Evolutionary conservation across 2,888 invertebrate species (phyloP), one percentile per base, ranked within the genome.

Genomic region (Lissonota sp.): DNA sequence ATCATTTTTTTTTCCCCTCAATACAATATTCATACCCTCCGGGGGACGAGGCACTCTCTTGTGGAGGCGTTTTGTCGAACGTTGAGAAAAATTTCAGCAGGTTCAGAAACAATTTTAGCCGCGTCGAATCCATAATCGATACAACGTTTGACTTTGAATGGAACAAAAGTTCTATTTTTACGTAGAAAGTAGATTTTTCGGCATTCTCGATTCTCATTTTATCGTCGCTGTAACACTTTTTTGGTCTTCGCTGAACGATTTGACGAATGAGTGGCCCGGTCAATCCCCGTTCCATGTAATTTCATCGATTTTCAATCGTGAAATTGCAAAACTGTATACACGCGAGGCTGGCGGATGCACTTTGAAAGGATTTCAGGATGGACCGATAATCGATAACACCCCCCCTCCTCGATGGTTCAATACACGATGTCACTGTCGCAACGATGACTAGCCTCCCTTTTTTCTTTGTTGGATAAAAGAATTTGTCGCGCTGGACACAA

Each of bases 351-450:
- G 71, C 55, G 51, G 58, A 78, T 79, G 78, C 74, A 79, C 80
- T 80, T 58, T 73, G 69, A 80, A 71, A 70, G 71, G 80, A 75
- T 75, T 75, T 75, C 60, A 75, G 46, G 71, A 78, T 66, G 44
- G 66, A 44, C 72, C 78, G 74, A 78, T 74, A 81, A 81, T 78
- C 78, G 73, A 81, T 77, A 64, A 64, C 1, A 26, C 26, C 26
- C 26, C 26, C 26, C 26, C 66, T 55, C 37, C 37, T 73, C 53
- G 63, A 73, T 55, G 60, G 78, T 26, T 3, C 26, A 26, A 26
- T 26, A 44, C 53, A 58, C 49, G 39, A 51, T 40, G 63, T 49
- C 53, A 14, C 42, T 16, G 6, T 51, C 6, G 37, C 67, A 51
- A 26, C 51, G 14, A 16, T 10, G 58, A 58, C 7, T 16, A 46